phyloP scores from a whole-genome alignment of 2,888 invertebrate species.

The Torymus texanus region DNA sequence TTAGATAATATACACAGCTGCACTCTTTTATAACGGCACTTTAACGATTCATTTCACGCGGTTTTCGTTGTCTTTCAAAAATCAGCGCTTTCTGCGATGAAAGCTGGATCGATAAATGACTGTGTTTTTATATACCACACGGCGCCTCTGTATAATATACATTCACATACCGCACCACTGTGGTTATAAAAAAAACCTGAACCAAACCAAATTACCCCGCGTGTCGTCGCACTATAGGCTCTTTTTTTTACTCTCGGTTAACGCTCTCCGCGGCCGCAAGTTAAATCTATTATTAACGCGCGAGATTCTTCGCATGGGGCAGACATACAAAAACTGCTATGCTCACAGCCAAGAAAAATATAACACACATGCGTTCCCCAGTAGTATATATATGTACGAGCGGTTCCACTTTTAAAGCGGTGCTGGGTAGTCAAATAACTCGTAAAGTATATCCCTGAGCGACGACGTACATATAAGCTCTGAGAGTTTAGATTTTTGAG shows the following conservation, averaged over 20 bases:
- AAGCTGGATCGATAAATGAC: no score
- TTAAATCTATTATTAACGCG: conserved; percentile 49
- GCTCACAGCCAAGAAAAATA: conserved; percentile 21
- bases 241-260: not conserved
- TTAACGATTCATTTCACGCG: no score
- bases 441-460: conserved; percentile 19
- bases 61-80: no score
- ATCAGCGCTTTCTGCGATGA: no score
- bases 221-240: conserved; percentile 8
- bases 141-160: no score
- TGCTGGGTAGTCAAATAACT: not conserved
- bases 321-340: conserved; percentile 6
- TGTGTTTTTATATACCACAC: no score
- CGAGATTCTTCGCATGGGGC: conserved; percentile 32
- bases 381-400: not conserved
- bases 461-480: no score
- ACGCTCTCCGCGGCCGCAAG: not conserved
- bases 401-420: conserved; percentile 10
- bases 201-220: conserved; percentile 6
- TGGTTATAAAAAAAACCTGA: conserved; percentile 8
- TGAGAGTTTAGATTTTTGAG: not conserved
- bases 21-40: no score
- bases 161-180: not conserved
- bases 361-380: not conserved
- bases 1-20: no score